Percentiles rank a stretch among this genome's conserved stretches.
Conservation (phyloP, 2,888 invertebrate genomes). For the Zonitis immaculata region DNA sequence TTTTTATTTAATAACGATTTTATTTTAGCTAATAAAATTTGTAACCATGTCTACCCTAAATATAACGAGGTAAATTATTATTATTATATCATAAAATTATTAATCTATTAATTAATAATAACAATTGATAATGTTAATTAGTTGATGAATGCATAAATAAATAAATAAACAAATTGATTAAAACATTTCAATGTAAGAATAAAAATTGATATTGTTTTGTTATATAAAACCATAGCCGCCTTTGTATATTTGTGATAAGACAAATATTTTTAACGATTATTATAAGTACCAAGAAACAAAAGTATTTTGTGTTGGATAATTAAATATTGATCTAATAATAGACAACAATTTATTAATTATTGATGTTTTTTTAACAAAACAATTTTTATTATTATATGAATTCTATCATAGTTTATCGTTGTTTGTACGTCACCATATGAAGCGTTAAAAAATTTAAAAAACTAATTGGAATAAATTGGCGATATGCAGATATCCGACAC, state of each 20-base stretch:
- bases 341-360: neutral
- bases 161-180: neutral
- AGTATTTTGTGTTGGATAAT: neutral
- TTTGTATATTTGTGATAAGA: neutral
- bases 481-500: neutral
- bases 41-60: conserved; percentile 38
- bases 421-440: neutral
- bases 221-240: neutral
- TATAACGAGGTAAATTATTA: conserved; percentile 34
- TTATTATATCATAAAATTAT: conserved; percentile 8
- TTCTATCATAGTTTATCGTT: neutral
- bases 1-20: neutral
- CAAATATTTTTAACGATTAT: neutral
- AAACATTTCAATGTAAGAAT: neutral
- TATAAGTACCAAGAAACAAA: no score
- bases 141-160: neutral
- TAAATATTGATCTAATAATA: neutral
- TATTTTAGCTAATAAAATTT: conserved; percentile 16
- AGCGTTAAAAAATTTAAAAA: neutral
- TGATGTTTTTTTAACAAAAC: neutral
- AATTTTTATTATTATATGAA: neutral
- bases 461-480: neutral
- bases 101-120: no score
- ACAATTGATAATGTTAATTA: conserved; percentile 1
- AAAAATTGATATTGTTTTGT: neutral